A percentile compares a stretch with the other conserved stretches of the same genome.
These are phyloP conservation scores for Panulirus ornatus DNA, from an alignment of 1,140 invertebrate species.

Conservation along the genomic window DNA sequence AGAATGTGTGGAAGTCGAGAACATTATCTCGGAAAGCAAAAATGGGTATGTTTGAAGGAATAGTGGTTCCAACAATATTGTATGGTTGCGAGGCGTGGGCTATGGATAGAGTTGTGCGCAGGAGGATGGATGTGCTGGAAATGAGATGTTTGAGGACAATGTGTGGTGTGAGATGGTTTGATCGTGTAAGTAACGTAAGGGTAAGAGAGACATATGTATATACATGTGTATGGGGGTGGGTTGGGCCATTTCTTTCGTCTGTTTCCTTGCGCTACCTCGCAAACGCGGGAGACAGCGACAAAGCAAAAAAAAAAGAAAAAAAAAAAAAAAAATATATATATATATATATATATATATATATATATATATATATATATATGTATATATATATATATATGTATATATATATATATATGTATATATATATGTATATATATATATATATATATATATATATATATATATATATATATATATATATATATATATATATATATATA, in stretches of 20 bases:
- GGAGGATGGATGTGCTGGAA: too few species aligned
- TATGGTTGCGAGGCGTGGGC: too few species aligned
- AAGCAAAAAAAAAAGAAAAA: background rate
- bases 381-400: slow-evolving; percentile 44
- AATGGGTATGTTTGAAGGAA: too few species aligned
- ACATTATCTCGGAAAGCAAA: too few species aligned
- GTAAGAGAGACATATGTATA: background rate
- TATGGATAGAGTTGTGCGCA: too few species aligned
- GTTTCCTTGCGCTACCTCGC: too few species aligned
- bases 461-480: slow-evolving; percentile 10
- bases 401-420: slow-evolving; percentile 11
- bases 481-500: background rate
- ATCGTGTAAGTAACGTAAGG: too few species aligned
- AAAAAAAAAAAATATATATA: background rate
- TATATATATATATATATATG: slow-evolving; percentile 36
- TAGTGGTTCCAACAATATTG: too few species aligned
- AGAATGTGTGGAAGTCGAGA: too few species aligned
- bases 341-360: slow-evolving; percentile 6
- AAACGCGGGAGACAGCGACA: background rate
- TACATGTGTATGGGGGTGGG: too few species aligned
- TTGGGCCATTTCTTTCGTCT: background rate
- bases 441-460: slow-evolving; percentile 12
- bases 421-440: slow-evolving; percentile 30
- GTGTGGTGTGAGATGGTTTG: too few species aligned
- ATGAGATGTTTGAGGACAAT: too few species aligned